Evolutionary conservation across 2,888 invertebrate genomes (phyloP), one percentile per base, ranked within the genome.

Genomic region (Agonopterix heracliana): DNA sequence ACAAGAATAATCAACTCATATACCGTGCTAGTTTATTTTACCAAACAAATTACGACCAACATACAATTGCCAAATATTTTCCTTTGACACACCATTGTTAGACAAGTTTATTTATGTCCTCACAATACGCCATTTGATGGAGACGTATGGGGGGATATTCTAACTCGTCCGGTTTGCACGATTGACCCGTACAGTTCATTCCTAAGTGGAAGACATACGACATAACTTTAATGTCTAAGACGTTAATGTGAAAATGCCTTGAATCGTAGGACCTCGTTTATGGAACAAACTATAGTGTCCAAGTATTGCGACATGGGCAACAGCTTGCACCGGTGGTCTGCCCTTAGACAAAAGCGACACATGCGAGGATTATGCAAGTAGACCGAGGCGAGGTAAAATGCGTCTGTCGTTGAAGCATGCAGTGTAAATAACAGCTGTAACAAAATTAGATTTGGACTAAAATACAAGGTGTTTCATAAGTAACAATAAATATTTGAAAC

Each of bases 341-440:
- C 53, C 57, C 58, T 56, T 59, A 60, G 52, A 66, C 66, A 66
- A 66, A 60, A 61, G 63, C 64, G 47, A 52, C 43, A 48, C 13
- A 45, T 34, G 12, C 14, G 44, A n/a, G 38, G 36, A n/a, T 38
- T 38, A 38, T 38, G 38, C 38, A n/a, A n/a, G 38, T n/a, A n/a
- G n/a, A 38, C 38, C 26, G 26, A 26, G 26, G 26, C 26, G 26
- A 26, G 26, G 26, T 26, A 26, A 26, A 5, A 26, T 26, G 26
- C 26, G 26, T 26, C 26, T 26, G 5, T 26, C 26, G 7, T 26
- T 26, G 7, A 26, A 26, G 26, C 26, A 26, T 26, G 26, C 26
- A 26, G 26, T 26, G 26, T 26, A 26, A 26, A 26, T 26, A 26
- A 14, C 14, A 14, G 14, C 7, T 26, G 26, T 26, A 26, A 26